phyloP scores from a whole-genome alignment of 2,113 vertebrate genomes.

The Gymnarchus niloticus region DNA sequence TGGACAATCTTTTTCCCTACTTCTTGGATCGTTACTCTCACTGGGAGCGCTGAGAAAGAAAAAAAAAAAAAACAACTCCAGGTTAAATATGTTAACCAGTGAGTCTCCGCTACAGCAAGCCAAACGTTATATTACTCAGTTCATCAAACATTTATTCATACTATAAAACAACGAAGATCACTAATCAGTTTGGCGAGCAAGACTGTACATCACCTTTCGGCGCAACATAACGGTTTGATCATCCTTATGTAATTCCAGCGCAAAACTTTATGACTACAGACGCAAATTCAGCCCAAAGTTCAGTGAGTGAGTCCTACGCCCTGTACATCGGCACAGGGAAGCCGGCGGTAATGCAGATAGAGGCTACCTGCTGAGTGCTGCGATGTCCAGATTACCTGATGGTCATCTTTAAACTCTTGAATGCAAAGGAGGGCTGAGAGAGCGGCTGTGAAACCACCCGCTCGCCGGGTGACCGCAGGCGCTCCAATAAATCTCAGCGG shows the following conservation, averaged over 20 bases:
- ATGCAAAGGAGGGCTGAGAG: background rate
- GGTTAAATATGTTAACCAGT: background rate
- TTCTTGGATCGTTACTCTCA: constrained; percentile 3
- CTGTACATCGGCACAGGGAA: background rate
- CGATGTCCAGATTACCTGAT: background rate
- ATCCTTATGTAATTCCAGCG: background rate
- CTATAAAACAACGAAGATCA: background rate
- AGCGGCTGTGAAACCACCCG: background rate
- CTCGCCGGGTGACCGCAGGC: background rate
- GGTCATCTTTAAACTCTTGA: background rate
- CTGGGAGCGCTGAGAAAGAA: background rate
- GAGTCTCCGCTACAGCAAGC: background rate
- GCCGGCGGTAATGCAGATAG: no score
- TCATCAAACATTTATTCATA: background rate
- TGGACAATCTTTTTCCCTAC: background rate
- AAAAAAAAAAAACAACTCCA: background rate
- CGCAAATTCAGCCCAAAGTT: background rate
- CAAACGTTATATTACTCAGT: background rate
- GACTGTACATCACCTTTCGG: background rate
- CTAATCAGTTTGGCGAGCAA: background rate
- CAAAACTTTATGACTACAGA: background rate
- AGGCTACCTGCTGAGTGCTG: background rate
- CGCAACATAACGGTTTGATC: background rate
- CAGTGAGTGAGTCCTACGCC: background rate
- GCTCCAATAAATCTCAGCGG: constrained; percentile 36